phyloP scores from a whole-genome alignment of 2,797 vertebrate species.

The Ambastaia sidthimunki region DNA sequence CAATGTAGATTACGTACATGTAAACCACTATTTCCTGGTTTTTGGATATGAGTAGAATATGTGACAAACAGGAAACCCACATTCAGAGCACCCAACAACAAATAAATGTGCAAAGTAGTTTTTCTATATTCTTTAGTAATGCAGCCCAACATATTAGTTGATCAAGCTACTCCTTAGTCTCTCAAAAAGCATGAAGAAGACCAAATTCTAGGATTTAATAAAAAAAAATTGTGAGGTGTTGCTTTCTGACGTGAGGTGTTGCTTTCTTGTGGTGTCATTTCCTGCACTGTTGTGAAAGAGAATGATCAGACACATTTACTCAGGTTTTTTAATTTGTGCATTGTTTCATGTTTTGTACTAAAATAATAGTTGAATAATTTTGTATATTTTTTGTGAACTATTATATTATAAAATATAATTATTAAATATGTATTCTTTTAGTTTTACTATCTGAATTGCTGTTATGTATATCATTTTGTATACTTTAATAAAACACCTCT shows the following conservation, averaged over 20 bases:
- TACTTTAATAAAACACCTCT: background rate
- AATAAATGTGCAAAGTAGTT: background rate
- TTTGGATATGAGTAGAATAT: background rate
- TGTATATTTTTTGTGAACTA: background rate
- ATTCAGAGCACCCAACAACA: background rate
- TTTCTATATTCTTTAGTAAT: background rate
- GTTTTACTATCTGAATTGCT: background rate
- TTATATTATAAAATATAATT: background rate
- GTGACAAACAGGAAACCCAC: slow-evolving; percentile 35
- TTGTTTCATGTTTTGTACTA: background rate
- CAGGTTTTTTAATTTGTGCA: background rate
- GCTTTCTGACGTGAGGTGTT: background rate
- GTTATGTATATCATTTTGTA: background rate
- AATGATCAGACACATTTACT: background rate
- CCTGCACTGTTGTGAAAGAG: slow-evolving; percentile 11
- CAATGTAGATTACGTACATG: background rate
- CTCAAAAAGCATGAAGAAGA: background rate
- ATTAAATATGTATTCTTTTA: background rate
- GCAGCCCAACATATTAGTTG: background rate
- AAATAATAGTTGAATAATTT: background rate
- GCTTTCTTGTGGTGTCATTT: slow-evolving; percentile 2
- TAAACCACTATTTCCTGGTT: background rate
- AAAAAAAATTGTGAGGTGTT: background rate
- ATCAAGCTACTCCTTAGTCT: background rate
- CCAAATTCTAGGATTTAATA: background rate